Percentiles rank a stretch among this genome's conserved stretches.
Evolutionary conservation across 2,888 invertebrate species (phyloP).

Genomic region (Eilema sororculum): DNA sequence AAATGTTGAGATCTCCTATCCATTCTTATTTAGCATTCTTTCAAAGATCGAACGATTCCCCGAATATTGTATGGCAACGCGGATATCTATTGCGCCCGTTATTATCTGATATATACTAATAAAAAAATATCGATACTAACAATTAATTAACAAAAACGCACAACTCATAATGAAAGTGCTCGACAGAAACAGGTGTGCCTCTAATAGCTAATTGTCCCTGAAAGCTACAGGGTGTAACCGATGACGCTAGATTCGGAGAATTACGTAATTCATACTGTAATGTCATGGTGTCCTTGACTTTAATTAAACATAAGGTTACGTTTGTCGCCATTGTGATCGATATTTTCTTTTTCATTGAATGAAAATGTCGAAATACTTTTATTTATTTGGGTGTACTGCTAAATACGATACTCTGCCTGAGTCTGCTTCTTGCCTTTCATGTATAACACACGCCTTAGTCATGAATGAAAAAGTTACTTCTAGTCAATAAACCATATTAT

Average conservation of each 20-base stretch:
- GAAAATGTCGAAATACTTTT: neutral
- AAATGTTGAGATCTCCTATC: no score
- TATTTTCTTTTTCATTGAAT: constrained; percentile 6
- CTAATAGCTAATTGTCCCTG: constrained; percentile 63
- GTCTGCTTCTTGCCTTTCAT: no score
- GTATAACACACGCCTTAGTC: no score
- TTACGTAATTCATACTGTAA: constrained; percentile 47
- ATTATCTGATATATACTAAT: neutral
- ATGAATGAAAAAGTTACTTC: no score
- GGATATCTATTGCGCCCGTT: neutral
- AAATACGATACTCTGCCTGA: neutral
- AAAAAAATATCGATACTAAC: neutral
- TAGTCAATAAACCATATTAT: no score
- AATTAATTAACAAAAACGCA: constrained; percentile 14
- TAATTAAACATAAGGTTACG: constrained; percentile 15
- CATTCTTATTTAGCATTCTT: no score
- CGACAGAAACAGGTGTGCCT: constrained; percentile 46
- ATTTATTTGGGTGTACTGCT: neutral
- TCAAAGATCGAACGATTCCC: no score
- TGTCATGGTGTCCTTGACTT: constrained; percentile 47
- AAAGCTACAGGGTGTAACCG: constrained; percentile 55
- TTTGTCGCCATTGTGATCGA: constrained; percentile 10
- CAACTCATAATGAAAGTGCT: constrained; percentile 33
- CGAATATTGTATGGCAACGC: no score
- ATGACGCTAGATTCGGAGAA: constrained; percentile 49